Evolutionary conservation across 2,888 invertebrate species (phyloP).

Genomic region (Amphipyra berbera): DNA sequence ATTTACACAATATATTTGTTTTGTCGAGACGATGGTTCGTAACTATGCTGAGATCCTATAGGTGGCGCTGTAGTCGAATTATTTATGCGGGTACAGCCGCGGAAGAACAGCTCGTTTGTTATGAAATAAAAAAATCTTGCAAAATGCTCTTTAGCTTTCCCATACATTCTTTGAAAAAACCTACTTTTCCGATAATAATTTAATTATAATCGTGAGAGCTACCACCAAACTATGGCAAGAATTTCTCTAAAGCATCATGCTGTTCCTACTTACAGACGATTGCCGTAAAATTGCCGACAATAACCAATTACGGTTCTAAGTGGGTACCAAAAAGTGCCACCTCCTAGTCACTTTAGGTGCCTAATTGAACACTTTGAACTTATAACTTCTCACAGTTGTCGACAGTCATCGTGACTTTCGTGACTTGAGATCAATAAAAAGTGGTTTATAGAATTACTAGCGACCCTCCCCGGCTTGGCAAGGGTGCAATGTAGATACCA

Average conservation of each 20-base stretch:
- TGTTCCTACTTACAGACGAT: constrained; percentile 34
- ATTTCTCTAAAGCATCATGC: constrained; percentile 19
- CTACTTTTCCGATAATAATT: constrained; percentile 17
- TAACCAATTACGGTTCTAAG: constrained; percentile 48
- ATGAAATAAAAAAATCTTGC: constrained; percentile 2
- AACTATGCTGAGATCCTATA: too few relatives aligned
- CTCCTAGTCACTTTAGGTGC: constrained; percentile 37
- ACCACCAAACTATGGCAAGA: constrained; percentile 8
- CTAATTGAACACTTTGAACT: constrained; percentile 46
- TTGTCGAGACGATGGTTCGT: too few relatives aligned
- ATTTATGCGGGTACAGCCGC: too few relatives aligned
- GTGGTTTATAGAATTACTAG: too few relatives aligned
- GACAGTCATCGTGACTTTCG: constrained; percentile 34
- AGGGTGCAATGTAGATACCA: too few relatives aligned
- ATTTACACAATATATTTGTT: too few relatives aligned
- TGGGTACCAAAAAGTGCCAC: constrained; percentile 49
- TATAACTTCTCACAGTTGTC: constrained; percentile 35
- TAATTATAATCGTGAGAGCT: constrained; percentile 32
- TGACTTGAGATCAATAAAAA: constrained; percentile 17
- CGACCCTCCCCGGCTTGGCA: too few relatives aligned
- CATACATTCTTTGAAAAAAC: constrained; percentile 17
- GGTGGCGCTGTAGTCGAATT: too few relatives aligned
- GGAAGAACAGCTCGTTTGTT: too few relatives aligned
- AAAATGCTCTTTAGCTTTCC: constrained; percentile 6
- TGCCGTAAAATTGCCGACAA: constrained; percentile 36